Conservation (phyloP, 2,888 invertebrate species). For the Sarcophaga caerulescens region DNA sequence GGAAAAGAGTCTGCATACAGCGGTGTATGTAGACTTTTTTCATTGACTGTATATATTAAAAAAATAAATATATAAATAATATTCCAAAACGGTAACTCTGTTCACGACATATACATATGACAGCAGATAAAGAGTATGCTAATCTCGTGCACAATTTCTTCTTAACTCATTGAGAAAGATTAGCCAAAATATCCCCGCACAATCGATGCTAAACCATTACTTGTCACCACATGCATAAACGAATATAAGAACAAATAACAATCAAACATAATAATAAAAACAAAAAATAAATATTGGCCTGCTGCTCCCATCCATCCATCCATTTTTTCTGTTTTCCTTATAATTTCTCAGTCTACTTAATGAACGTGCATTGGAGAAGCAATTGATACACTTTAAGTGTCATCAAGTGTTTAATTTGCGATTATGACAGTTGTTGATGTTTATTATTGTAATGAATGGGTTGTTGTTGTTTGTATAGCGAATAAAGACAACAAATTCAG, state of each 20-base stretch:
- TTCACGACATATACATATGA: neutral
- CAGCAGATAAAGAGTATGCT: neutral
- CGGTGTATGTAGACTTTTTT: no score
- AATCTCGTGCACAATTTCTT: neutral
- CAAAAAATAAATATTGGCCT: constrained; percentile 29
- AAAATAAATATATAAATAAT: no score
- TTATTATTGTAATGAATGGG: no score
- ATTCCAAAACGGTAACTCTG: no score
- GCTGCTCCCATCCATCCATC: neutral
- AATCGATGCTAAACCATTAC: no score
- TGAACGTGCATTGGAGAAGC: constrained; percentile 32
- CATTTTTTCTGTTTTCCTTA: constrained; percentile 17
- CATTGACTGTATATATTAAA: no score
- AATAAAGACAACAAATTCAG: no score
- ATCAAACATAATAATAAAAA: constrained; percentile 15
- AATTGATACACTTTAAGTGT: constrained; percentile 58
- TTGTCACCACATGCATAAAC: no score
- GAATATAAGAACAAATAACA: neutral
- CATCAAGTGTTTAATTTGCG: constrained; percentile 54
- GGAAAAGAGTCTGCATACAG: no score
- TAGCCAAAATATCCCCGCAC: no score
- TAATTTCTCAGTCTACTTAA: constrained; percentile 45
- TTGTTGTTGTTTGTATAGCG: no score
- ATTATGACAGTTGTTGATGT: constrained; percentile 38
- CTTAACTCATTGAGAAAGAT: neutral